phyloP scores from a whole-genome alignment of 2,113 vertebrate genomes.

The Bubo bubo region DNA sequence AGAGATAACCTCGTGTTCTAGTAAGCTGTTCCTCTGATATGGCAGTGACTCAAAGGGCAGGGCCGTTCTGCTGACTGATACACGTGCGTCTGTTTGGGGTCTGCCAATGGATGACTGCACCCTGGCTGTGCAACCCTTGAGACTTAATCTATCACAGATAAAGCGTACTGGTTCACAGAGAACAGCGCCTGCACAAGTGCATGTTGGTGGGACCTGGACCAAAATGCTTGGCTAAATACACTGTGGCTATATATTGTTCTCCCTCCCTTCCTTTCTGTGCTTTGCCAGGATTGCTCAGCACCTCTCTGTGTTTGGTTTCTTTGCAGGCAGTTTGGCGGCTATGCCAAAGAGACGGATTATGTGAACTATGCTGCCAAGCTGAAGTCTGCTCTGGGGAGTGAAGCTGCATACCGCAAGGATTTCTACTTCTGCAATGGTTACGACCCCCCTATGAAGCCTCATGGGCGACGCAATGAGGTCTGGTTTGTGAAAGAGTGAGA shows the following conservation, averaged over 20 bases:
- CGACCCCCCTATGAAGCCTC: conserved; percentile 89
- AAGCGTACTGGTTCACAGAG: background rate
- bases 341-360: conserved; percentile 86
- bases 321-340: conserved; percentile 90
- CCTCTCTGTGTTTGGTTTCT: background rate
- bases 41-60: background rate
- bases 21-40: background rate
- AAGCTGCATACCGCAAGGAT: conserved; percentile 79
- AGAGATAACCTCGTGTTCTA: background rate
- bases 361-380: conserved; percentile 81
- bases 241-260: background rate
- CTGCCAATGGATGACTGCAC: background rate
- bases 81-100: background rate
- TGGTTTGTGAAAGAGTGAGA: conserved; percentile 87
- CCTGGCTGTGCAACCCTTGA: background rate
- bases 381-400: conserved; percentile 81
- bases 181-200: background rate
- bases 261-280: background rate
- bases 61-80: background rate
- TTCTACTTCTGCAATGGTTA: conserved; percentile 89
- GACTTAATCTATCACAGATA: background rate
- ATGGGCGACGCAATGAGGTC: conserved; percentile 88
- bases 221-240: background rate
- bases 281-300: background rate
- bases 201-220: background rate